Percentiles rank a stretch among this genome's conserved stretches.
Conservation (phyloP, 1,140 invertebrate species). For the Ladona fulva region DNA sequence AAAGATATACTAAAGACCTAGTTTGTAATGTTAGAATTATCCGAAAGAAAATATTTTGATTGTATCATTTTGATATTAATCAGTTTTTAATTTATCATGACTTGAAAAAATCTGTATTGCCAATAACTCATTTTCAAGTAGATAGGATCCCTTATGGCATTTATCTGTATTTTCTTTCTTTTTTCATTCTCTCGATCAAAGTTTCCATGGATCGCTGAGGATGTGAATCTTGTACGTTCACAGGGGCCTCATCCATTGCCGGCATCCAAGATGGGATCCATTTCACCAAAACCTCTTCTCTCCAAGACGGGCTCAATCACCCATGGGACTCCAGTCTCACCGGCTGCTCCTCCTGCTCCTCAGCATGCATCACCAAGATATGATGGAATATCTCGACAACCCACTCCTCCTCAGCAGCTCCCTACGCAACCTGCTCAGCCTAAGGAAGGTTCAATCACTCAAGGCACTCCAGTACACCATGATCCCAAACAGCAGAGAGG, state of each 20-base stretch:
- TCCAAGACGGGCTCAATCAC: constrained; percentile 69
- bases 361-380: constrained; percentile 39
- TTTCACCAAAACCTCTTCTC: constrained; percentile 25
- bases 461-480: constrained; percentile 67
- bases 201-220: not conserved
- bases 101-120: too few species aligned
- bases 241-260: not conserved
- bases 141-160: too few species aligned
- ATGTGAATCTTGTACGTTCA: not conserved
- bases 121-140: too few species aligned
- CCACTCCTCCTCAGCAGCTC: constrained; percentile 43
- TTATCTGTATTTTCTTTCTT: not conserved
- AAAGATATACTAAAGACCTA: too few species aligned
- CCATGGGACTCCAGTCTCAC: constrained; percentile 65
- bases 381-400: constrained; percentile 51
- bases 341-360: constrained; percentile 20
- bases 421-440: not conserved
- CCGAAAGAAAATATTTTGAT: too few species aligned
- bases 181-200: constrained; percentile 1
- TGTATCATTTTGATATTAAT: too few species aligned
- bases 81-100: too few species aligned
- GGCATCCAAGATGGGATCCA: not conserved
- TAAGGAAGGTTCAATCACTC: constrained; percentile 83
- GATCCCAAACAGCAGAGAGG: not conserved
- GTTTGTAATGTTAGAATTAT: too few species aligned